phyloP scores from a whole-genome alignment of 2,888 invertebrate species.

The Protophormia terraenovae region DNA sequence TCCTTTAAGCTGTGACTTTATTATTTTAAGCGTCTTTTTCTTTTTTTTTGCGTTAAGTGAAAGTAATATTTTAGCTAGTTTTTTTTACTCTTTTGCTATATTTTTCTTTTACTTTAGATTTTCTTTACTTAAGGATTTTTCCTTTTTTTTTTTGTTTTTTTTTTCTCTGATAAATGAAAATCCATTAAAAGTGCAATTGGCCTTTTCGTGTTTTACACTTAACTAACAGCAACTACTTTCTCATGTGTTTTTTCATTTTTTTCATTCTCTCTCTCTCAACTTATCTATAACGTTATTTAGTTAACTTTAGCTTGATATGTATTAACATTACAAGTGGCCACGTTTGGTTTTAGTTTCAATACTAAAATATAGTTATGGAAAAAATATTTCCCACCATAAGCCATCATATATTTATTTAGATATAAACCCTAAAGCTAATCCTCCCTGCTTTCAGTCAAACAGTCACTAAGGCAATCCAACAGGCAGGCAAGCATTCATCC shows the following conservation, averaged over 20 bases:
- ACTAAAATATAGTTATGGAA: background rate
- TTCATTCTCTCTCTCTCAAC: background rate
- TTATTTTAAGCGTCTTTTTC: background rate
- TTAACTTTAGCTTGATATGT: conserved; percentile 39
- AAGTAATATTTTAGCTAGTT: background rate
- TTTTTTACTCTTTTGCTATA: background rate
- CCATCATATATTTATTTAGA: background rate
- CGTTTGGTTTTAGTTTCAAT: conserved; percentile 20
- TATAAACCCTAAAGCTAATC: background rate
- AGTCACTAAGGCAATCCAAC: too few species aligned
- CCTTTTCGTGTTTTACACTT: conserved; percentile 26
- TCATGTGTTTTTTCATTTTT: background rate
- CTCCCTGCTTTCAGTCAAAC: too few species aligned
- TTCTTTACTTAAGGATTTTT: too few species aligned
- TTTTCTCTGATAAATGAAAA: conserved; percentile 42
- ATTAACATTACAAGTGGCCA: conserved; percentile 52
- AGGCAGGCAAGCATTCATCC: background rate
- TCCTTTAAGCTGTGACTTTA: background rate
- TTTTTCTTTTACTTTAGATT: background rate
- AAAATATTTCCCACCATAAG: background rate
- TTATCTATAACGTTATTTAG: conserved; percentile 6
- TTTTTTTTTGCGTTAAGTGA: background rate
- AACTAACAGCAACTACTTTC: background rate
- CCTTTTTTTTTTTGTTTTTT: background rate
- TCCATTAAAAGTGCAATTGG: conserved; percentile 58